Evolutionary conservation across 2,888 invertebrate genomes (phyloP).

Genomic region (Philereme transversata): DNA sequence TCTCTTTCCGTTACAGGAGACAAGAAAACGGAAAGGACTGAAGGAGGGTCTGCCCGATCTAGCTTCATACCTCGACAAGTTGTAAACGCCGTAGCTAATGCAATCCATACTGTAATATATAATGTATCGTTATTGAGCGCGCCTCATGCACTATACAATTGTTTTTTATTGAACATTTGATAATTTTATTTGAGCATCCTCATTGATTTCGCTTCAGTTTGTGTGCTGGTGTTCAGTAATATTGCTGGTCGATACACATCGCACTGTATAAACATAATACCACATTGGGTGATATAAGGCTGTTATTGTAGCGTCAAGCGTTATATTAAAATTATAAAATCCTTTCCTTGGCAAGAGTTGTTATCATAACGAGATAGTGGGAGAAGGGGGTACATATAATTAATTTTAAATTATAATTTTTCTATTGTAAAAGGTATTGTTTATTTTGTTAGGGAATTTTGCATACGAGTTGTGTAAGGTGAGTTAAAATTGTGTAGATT

Average conservation of each 20-base stretch:
- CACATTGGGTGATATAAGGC: slow-evolving; percentile 57
- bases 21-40: slow-evolving; percentile 99
- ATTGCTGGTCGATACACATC: slow-evolving; percentile 61
- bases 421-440: slow-evolving; percentile 73
- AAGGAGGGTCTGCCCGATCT: slow-evolving; percentile 99
- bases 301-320: slow-evolving; percentile 41
- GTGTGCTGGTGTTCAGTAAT: slow-evolving; percentile 51
- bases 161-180: slow-evolving; percentile 49
- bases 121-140: slow-evolving; percentile 70
- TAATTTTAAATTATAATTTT: slow-evolving; percentile 84
- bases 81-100: slow-evolving; percentile 89
- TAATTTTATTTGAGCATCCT: slow-evolving; percentile 56
- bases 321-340: slow-evolving; percentile 32
- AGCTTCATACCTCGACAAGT: slow-evolving; percentile 98
- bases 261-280: slow-evolving; percentile 52
- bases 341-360: slow-evolving; percentile 47
- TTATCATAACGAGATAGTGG: slow-evolving; percentile 56
- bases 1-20: slow-evolving; percentile 85
- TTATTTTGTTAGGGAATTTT: slow-evolving; percentile 47
- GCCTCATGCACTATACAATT: slow-evolving; percentile 66
- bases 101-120: slow-evolving; percentile 76
- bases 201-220: slow-evolving; percentile 47
- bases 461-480: slow-evolving; percentile 42
- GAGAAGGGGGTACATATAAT: slow-evolving; percentile 73
- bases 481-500: slow-evolving; percentile 39